phyloP scores from a whole-genome alignment of 1,140 invertebrate species.

The Drosophila bocki region DNA sequence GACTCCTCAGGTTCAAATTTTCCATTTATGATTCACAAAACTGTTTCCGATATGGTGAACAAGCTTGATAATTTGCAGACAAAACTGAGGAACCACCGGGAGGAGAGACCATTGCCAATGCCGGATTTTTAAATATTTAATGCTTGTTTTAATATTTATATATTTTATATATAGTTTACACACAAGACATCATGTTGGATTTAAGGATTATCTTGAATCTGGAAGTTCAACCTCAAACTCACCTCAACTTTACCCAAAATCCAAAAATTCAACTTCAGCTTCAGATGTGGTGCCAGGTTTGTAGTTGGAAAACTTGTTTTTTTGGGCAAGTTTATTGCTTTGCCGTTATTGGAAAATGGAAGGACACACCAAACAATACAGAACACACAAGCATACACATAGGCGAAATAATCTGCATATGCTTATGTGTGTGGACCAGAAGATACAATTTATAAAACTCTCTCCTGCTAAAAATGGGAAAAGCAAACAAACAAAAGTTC shows the following conservation, averaged over 20 bases:
- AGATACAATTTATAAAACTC: conserved; percentile 72
- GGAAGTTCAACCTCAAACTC: too few relatives aligned
- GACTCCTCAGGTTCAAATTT: neutral
- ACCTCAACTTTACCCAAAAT: neutral
- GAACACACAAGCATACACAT: conserved; percentile 1
- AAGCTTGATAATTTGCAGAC: conserved; percentile 88
- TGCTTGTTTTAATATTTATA: neutral
- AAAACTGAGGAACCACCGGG: neutral
- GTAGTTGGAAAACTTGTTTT: conserved; percentile 27
- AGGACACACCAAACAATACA: conserved; percentile 10
- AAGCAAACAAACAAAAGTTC: conserved; percentile 51
- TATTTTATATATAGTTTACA: neutral
- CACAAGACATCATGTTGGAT: neutral
- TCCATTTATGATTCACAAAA: conserved; percentile 90
- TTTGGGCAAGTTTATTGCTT: conserved; percentile 65
- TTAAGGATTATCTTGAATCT: neutral
- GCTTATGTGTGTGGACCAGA: conserved; percentile 41
- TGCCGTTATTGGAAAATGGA: conserved; percentile 67
- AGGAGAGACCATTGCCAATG: neutral
- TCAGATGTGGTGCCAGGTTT: conserved; percentile 40
- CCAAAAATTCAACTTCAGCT: neutral
- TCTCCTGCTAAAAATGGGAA: conserved; percentile 21
- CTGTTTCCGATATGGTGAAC: conserved; percentile 95
- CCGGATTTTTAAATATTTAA: neutral
- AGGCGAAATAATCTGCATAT: conserved; percentile 60